phyloP scores from a whole-genome alignment of 2,888 invertebrate genomes.

The Pardosa pseudoannulata region DNA sequence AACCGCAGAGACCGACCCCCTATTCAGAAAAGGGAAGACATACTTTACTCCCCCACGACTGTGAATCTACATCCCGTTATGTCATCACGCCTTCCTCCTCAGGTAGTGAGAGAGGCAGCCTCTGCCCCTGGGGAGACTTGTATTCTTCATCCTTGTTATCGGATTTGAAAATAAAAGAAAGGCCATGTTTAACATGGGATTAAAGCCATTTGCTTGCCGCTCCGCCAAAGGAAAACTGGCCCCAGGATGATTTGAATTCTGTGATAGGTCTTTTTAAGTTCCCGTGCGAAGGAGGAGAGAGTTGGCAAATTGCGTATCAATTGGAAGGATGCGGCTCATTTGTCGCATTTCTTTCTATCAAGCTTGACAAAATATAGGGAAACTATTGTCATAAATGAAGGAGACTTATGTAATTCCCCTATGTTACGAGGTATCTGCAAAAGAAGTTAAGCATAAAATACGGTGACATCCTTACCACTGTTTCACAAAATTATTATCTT shows the following conservation, averaged over 20 bases:
- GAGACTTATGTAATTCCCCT: no score
- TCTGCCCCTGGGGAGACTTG: constrained; percentile 23
- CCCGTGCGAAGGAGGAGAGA: background rate
- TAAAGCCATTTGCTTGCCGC: constrained; percentile 26
- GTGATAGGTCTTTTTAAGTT: constrained; percentile 1
- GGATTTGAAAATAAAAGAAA: constrained; percentile 57
- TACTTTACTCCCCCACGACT: constrained; percentile 6
- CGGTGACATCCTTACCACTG: no score
- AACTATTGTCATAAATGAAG: no score
- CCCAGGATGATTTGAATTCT: background rate
- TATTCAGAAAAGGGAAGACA: constrained; percentile 20
- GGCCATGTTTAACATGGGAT: constrained; percentile 69
- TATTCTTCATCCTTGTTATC: constrained; percentile 63
- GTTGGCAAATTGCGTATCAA: background rate
- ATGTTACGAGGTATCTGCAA: no score
- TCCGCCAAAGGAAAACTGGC: background rate
- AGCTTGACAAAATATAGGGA: no score
- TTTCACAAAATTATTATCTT: no score
- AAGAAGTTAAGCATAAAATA: no score
- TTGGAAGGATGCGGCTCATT: background rate
- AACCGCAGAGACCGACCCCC: constrained; percentile 55
- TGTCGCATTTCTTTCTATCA: background rate
- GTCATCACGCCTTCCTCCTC: constrained; percentile 65
- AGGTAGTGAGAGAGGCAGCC: constrained; percentile 2
- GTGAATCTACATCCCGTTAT: constrained; percentile 70